A percentile compares a stretch with the other conserved stretches of the same genome.
These are phyloP conservation scores for Eilema sororculum DNA, from an alignment of 2,888 invertebrate genomes.

Conservation along the genomic window DNA sequence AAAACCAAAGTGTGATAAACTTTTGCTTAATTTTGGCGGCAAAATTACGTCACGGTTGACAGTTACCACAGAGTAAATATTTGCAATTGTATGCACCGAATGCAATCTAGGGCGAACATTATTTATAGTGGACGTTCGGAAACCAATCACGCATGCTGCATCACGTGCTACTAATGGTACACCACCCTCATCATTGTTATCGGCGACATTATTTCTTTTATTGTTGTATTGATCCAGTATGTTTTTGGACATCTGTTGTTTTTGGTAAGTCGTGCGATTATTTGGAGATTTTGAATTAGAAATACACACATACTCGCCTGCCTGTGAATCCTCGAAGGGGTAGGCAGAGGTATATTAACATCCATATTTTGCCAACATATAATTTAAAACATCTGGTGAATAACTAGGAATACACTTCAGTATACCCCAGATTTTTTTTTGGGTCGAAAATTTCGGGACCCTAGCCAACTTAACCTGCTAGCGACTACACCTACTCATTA, in stretches of 20 bases:
- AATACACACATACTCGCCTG: no score
- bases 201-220: conserved; percentile 49
- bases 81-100: conserved; percentile 48
- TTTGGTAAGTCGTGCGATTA: background rate
- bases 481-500: no score
- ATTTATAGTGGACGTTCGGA: conserved; percentile 56
- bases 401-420: no score
- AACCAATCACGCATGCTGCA: conserved; percentile 71
- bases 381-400: no score
- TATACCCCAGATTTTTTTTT: background rate
- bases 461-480: no score
- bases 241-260: conserved; percentile 20
- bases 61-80: conserved; percentile 39
- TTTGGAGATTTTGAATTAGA: background rate
- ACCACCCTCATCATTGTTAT: conserved; percentile 59
- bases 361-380: no score
- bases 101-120: conserved; percentile 54
- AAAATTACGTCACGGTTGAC: background rate
- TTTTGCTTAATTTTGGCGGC: background rate
- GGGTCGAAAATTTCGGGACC: background rate
- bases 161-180: conserved; percentile 77
- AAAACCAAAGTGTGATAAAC: background rate
- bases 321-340: no score
- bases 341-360: no score
- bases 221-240: conserved; percentile 44